Evolutionary conservation across 2,113 vertebrate species (phyloP).

Genomic region (Mustela lutreola): DNA sequence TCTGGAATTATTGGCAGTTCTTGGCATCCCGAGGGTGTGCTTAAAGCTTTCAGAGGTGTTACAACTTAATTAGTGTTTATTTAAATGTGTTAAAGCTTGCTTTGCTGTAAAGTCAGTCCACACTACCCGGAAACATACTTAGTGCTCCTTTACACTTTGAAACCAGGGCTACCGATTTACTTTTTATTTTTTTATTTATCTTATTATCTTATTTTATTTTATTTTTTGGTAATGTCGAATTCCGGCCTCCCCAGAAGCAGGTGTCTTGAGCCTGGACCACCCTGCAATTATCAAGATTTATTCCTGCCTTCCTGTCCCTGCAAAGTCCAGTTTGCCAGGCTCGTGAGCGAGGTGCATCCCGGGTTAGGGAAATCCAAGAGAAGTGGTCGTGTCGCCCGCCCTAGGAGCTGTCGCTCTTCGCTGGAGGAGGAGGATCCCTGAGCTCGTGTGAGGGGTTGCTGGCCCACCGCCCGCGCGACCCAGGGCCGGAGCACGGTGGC

Average conservation of each 20-base stretch:
- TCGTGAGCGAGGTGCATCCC: not conserved
- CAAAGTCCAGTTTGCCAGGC: not conserved
- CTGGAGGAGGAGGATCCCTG: not conserved
- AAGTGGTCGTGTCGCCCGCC: not conserved
- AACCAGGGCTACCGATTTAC: not conserved
- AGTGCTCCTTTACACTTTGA: not conserved
- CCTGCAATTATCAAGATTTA: not conserved
- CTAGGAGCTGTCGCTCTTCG: not conserved
- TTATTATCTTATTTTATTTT: not conserved
- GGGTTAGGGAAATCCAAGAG: not conserved
- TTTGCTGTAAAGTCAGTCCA: conserved; percentile 10
- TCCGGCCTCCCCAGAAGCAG: conserved; percentile 4
- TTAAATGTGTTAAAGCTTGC: conserved; percentile 19
- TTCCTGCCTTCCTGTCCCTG: not conserved
- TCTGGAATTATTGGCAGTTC: not conserved
- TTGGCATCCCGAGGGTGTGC: not conserved
- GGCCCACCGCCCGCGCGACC: not conserved
- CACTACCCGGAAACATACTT: not conserved
- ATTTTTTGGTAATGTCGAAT: not conserved
- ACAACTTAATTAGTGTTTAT: conserved; percentile 46
- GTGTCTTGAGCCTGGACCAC: not conserved
- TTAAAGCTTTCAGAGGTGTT: conserved; percentile 57
- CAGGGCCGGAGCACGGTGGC: not conserved
- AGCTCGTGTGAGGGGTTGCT: not conserved
- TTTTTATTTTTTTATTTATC: no score